Conservation (phyloP, 2,113 vertebrate species). For the Donacobius atricapilla region DNA sequence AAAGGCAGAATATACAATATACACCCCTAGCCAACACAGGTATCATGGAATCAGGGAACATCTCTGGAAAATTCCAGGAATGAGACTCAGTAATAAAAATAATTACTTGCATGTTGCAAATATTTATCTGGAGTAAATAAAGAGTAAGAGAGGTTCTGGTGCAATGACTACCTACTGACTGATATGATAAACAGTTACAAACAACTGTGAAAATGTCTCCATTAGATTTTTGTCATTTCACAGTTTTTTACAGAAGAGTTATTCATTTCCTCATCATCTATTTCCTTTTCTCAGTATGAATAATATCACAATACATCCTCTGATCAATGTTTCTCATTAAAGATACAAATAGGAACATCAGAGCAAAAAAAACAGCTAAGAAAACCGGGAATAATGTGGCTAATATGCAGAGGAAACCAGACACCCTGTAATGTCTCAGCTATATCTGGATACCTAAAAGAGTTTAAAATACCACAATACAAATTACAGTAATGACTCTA, state of each 20-base stretch:
- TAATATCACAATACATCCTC: background rate
- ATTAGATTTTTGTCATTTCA: background rate
- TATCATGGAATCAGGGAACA: background rate
- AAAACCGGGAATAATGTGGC: background rate
- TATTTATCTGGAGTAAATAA: constrained; percentile 4
- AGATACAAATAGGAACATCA: background rate
- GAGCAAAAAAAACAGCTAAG: background rate
- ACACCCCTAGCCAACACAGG: background rate
- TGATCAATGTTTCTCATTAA: background rate
- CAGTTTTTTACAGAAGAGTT: background rate
- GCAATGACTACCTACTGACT: background rate
- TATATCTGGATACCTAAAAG: background rate
- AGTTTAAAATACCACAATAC: background rate
- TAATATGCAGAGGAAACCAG: background rate
- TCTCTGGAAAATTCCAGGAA: background rate
- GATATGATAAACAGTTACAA: background rate
- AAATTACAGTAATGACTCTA: background rate
- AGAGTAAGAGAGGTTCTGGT: background rate
- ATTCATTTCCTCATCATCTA: background rate
- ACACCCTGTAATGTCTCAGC: background rate
- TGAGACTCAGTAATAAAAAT: background rate
- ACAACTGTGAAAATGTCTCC: background rate
- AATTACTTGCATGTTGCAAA: constrained; percentile 19
- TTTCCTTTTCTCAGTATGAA: constrained; percentile 20
- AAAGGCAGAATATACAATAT: background rate